phyloP scores from a whole-genome alignment of 2,888 invertebrate genomes.

The Phorcus lineatus region DNA sequence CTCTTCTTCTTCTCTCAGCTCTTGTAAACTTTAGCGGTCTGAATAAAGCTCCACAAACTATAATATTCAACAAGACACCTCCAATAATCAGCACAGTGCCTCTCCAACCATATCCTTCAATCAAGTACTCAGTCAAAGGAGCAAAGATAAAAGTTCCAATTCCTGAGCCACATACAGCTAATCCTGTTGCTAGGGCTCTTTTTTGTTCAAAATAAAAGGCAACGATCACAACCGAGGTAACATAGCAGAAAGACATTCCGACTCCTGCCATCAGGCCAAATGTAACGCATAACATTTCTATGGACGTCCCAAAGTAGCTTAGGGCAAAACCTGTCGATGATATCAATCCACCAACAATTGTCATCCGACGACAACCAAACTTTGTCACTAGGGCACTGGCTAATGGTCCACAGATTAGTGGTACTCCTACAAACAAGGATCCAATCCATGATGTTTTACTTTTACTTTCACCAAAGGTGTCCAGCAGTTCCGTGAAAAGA shows the following conservation, averaged over 20 bases:
- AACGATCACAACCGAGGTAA: constrained; percentile 74
- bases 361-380: constrained; percentile 72
- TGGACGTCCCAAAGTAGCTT: constrained; percentile 67
- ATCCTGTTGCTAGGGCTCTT: constrained; percentile 74
- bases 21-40: constrained; percentile 67
- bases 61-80: constrained; percentile 69
- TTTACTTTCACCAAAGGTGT: constrained; percentile 89
- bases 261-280: constrained; percentile 73
- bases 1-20: constrained; percentile 55
- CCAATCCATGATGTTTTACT: constrained; percentile 93
- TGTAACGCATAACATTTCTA: constrained; percentile 70
- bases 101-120: constrained; percentile 72
- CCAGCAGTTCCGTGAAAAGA: constrained; percentile 88
- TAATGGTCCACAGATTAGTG: constrained; percentile 79
- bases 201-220: constrained; percentile 75
- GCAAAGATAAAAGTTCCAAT: constrained; percentile 74
- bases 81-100: constrained; percentile 72
- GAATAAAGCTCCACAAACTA: constrained; percentile 71
- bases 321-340: constrained; percentile 68
- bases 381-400: constrained; percentile 71
- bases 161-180: constrained; percentile 74
- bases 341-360: constrained; percentile 71
- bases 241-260: constrained; percentile 73
- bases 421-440: constrained; percentile 93
- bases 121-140: constrained; percentile 69